Base-by-base conservation (phyloP, 2,888 invertebrate species). In the Eupithecia insigniata region DNA sequence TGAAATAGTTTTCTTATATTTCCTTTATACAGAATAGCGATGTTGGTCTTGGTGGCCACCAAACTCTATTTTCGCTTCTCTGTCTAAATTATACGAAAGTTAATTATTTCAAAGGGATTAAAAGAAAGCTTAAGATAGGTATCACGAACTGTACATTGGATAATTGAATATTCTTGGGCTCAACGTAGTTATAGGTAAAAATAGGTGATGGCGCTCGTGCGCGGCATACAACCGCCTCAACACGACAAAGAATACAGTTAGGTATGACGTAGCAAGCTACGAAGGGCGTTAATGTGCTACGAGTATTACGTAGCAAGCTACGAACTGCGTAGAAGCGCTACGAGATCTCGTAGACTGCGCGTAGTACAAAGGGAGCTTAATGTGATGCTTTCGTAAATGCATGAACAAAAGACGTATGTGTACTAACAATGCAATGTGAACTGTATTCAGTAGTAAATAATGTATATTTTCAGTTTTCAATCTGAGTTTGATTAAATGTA, bases 251-350 rank as follows among this genome's bases (percentile, higher is more conserved):
- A 43, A 46, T 7, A n/a, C 46, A 28, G 55, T 58, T n/a, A 14
- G 28, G 55, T 58, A 46, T 28, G 58, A 58, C 58, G 58, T 28
- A 58, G 58, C 16, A 36, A 66, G 61, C 43, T 65, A 67, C 70
- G 75, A 75, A 73, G 67, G 72, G 60, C 60, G 60, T 60, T 34
- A 34, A 62, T 12, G 32, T 30, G 60, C 70, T 69, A 39, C 22
- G 43, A 62, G 55, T 65, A 69, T 65, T 73, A 73, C 84, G 85
- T 85, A 85, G 84, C 80, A 72, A 55, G 66, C 81, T 84, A 83
- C 84, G 82, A 76, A 71, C 43, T 66, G 58, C 83, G 84, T 84
- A 82, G 83, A 77, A 71, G 73, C 46, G 79, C 83, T 83, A 84
- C 84, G 81, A 61, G 51, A 69, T 16, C 28, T 16, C 67, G 67